A percentile compares a stretch with the other conserved stretches of the same genome.
These are phyloP conservation scores for Drosophila ohnishii DNA, from an alignment of 1,140 invertebrate species.

Conservation along the genomic window DNA sequence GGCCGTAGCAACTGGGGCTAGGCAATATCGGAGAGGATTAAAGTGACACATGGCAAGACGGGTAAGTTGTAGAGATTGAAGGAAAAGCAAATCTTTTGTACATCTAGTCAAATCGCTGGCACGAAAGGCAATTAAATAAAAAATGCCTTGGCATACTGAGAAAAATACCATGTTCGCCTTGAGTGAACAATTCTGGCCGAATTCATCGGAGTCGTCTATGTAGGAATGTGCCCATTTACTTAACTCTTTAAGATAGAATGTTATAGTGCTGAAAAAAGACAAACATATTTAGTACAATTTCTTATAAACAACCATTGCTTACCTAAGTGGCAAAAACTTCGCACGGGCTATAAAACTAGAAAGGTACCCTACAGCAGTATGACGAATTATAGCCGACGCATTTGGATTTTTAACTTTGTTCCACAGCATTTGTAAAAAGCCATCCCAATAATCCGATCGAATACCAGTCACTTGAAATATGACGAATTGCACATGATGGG, in stretches of 20 bases:
- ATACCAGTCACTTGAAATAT: conserved; percentile 91
- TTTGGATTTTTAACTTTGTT: conserved; percentile 88
- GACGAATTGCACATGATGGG: conserved; percentile 91
- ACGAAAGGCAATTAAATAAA: conserved; percentile 95
- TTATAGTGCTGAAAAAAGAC: conserved; percentile 83
- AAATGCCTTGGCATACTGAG: conserved; percentile 93
- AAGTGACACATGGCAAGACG: conserved; percentile 92
- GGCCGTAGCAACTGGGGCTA: conserved; percentile 89
- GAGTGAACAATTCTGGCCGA: conserved; percentile 83
- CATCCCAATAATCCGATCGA: conserved; percentile 86
- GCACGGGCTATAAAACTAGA: conserved; percentile 89
- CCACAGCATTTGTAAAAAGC: conserved; percentile 90
- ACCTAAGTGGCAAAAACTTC: conserved; percentile 88
- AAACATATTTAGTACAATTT: not conserved
- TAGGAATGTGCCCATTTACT: conserved; percentile 90
- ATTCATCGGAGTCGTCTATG: conserved; percentile 85
- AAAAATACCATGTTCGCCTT: conserved; percentile 94
- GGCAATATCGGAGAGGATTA: conserved; percentile 93
- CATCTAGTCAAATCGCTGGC: conserved; percentile 88
- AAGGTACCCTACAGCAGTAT: conserved; percentile 89
- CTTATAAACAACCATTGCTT: conserved; percentile 6
- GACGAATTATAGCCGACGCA: conserved; percentile 86
- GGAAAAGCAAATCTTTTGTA: conserved; percentile 88
- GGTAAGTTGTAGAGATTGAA: conserved; percentile 91
- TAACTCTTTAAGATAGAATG: conserved; percentile 87